A percentile compares a stretch with the other conserved stretches of the same genome.
phyloP scores from a whole-genome alignment of 2,797 vertebrate species.

The Gambusia yucatana region DNA sequence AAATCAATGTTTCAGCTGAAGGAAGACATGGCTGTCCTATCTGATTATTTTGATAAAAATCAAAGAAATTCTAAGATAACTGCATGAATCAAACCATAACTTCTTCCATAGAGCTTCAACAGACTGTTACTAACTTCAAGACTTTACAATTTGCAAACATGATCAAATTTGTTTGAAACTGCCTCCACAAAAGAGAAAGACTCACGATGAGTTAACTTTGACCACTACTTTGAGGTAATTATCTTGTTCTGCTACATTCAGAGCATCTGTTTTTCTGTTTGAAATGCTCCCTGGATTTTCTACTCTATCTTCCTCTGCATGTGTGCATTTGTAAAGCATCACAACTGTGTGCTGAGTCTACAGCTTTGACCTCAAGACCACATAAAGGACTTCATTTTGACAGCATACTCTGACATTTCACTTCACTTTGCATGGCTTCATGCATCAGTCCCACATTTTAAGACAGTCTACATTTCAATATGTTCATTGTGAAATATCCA shows the following conservation, averaged over 20 bases:
- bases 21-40: background rate
- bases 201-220: background rate
- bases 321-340: background rate
- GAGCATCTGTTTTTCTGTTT: background rate
- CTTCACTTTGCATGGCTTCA: background rate
- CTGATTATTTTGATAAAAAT: background rate
- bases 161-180: background rate
- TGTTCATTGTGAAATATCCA: background rate
- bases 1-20: background rate
- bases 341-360: background rate
- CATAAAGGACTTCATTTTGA: slow-evolving; percentile 4
- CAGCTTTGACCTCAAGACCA: slow-evolving; percentile 4
- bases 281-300: slow-evolving; percentile 1
- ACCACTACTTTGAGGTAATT: background rate
- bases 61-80: background rate
- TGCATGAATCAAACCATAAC: background rate
- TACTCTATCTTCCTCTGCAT: background rate
- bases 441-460: background rate
- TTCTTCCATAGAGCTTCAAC: background rate
- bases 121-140: background rate
- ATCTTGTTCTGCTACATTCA: background rate
- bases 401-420: background rate
- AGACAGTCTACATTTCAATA: background rate
- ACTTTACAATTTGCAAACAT: background rate
- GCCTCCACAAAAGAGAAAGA: background rate